Conservation (phyloP, 2,113 vertebrate species). For the Pagrus major region DNA sequence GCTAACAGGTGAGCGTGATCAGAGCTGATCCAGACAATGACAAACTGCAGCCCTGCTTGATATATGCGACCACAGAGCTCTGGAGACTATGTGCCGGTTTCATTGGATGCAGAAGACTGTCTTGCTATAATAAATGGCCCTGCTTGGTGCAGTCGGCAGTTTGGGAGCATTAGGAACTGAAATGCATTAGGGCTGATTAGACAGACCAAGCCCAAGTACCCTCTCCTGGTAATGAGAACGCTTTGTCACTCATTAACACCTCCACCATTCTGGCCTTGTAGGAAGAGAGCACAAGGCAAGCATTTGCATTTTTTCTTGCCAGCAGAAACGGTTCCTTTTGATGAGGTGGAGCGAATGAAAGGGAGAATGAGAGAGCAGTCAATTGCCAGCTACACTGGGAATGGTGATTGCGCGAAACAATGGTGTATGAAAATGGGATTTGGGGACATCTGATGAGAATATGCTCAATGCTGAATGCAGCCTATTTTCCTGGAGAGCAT, state of each 20-base stretch:
- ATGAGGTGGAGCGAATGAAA: conserved; percentile 57
- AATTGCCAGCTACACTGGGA: conserved; percentile 36
- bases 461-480: conserved; percentile 5
- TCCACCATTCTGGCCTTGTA: conserved; percentile 47
- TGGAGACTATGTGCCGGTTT: conserved; percentile 42
- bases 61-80: conserved; percentile 54
- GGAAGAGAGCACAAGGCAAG: conserved; percentile 27
- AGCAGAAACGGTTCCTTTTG: conserved; percentile 60
- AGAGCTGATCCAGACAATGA: conserved; percentile 44
- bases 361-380: conserved; percentile 42
- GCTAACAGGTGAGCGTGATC: conserved; percentile 29
- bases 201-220: conserved; percentile 65
- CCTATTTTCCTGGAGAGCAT: conserved; percentile 11
- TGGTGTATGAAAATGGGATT: conserved; percentile 45
- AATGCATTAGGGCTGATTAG: conserved; percentile 83
- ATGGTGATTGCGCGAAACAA: conserved; percentile 58
- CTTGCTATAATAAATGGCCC: conserved; percentile 67
- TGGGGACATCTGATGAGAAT: conserved; percentile 50
- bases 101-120: conserved; percentile 54
- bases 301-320: conserved; percentile 62
- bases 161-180: conserved; percentile 76
- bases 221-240: conserved; percentile 80
- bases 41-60: conserved; percentile 40
- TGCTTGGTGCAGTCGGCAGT: conserved; percentile 64
- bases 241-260: conserved; percentile 83